A percentile compares a stretch with the other conserved stretches of the same genome.
Conservation (phyloP, 2,888 invertebrate genomes). For the Muscina levida region DNA sequence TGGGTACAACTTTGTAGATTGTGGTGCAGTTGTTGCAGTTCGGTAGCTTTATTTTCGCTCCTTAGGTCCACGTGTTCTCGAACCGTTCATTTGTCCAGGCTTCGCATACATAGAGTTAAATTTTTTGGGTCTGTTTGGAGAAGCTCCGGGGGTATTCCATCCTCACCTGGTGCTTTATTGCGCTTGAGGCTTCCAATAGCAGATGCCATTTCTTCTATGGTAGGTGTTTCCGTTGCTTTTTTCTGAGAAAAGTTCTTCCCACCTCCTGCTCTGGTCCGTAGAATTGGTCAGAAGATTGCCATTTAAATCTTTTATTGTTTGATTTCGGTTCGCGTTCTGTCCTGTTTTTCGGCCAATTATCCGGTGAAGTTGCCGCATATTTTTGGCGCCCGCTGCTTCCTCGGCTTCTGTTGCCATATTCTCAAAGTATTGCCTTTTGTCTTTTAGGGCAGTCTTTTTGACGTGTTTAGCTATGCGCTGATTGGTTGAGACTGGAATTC, state of each 20-base stretch:
- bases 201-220: neutral
- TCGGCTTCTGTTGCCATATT: too few relatives aligned
- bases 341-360: neutral
- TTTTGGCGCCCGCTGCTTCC: too few relatives aligned
- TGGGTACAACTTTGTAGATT: neutral
- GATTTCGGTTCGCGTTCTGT: neutral
- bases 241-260: neutral
- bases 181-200: neutral
- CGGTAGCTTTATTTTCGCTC: neutral
- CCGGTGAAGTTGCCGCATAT: neutral
- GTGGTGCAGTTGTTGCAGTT: neutral
- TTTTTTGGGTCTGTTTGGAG: neutral
- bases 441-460: too few relatives aligned
- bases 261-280: neutral
- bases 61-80: neutral
- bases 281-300: neutral
- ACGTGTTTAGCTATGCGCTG: too few relatives aligned
- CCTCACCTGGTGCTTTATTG: neutral
- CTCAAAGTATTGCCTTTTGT: too few relatives aligned
- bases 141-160: neutral
- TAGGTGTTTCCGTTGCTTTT: neutral
- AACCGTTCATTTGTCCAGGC: neutral
- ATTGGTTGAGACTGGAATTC: too few relatives aligned
- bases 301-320: slow-evolving; percentile 3
- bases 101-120: neutral